Evolutionary conservation across 2,113 vertebrate species (phyloP), one percentile per base, ranked within the genome.

Genomic region (Hydrolagus affinis): DNA sequence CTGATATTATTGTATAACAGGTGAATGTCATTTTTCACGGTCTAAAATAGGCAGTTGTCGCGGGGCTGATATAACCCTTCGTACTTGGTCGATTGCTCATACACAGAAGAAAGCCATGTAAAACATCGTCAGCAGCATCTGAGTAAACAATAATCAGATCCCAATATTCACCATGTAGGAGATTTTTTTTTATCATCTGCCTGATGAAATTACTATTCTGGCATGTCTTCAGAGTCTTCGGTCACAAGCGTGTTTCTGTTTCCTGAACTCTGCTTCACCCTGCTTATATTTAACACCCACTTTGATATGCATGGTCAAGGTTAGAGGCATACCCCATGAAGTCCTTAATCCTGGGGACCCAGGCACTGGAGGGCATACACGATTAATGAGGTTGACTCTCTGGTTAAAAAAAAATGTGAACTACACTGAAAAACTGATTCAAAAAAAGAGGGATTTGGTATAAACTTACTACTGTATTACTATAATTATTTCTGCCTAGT

Each of bases 1-100:
- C 76, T 64, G 78, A 83, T 83, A 66, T 83, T 83, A 83, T 83
- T 23, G 25, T 66, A 64, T 21, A 83, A 83, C 78, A 83, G 78
- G 78, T 83, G 78, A 83, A 83, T 83, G 78, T 21, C 78, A 83
- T 83, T 83, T 68, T 83, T 83, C 78, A 83, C 78, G 30, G 78
- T 83, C 66, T 83, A 83, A 66, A 83, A 83, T 83, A 66, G 60
- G 25, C 78, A 66, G 62, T 83, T 66, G 77, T 80, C 12, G 23
- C 17, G 9, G 62, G 7, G 62, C 62, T 83, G 78, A 66, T 83
- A 30, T 66, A 83, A 83, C 62, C 78, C 78, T 30, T 83, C 78
- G 14, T 83, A 28, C 15, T 64, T 80, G 59, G 76, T 64, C 1
- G 57, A 60, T 62, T 59, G 64, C 78, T 64, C 60, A 68, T 9